These are phyloP conservation scores for Ambastaia sidthimunki DNA, from an alignment of 2,797 vertebrate genomes.

Conservation along the genomic window DNA sequence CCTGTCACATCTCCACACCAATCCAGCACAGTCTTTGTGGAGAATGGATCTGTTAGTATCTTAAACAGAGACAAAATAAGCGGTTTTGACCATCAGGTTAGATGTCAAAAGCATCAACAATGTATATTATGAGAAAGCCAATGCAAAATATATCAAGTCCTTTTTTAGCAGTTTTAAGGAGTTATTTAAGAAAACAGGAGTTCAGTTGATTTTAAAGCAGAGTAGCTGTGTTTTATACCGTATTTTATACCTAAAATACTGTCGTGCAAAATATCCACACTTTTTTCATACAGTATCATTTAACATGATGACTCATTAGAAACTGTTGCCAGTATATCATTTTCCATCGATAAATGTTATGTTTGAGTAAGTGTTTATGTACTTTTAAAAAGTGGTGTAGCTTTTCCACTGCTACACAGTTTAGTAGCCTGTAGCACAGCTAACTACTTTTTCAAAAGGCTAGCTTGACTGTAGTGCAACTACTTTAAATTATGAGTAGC, in stretches of 20 bases:
- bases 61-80: conserved; percentile 15
- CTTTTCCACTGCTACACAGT: background rate
- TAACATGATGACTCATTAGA: too few species aligned
- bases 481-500: background rate
- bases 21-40: background rate
- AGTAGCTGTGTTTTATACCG: too few species aligned
- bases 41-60: background rate
- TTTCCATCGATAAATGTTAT: too few species aligned
- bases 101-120: too few species aligned
- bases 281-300: too few species aligned
- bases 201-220: too few species aligned
- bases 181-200: too few species aligned
- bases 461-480: background rate
- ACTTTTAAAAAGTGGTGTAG: background rate
- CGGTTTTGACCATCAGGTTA: conserved; percentile 22
- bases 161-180: too few species aligned
- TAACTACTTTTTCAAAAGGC: background rate
- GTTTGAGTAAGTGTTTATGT: background rate
- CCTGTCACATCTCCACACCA: conserved; percentile 15
- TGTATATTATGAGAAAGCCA: conserved; percentile 10
- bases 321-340: too few species aligned
- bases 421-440: background rate
- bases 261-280: too few species aligned
- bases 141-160: too few species aligned
- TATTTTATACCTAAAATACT: too few species aligned